Base-by-base conservation (phyloP, 2,113 vertebrate genomes). In the Psettodes erumei region DNA sequence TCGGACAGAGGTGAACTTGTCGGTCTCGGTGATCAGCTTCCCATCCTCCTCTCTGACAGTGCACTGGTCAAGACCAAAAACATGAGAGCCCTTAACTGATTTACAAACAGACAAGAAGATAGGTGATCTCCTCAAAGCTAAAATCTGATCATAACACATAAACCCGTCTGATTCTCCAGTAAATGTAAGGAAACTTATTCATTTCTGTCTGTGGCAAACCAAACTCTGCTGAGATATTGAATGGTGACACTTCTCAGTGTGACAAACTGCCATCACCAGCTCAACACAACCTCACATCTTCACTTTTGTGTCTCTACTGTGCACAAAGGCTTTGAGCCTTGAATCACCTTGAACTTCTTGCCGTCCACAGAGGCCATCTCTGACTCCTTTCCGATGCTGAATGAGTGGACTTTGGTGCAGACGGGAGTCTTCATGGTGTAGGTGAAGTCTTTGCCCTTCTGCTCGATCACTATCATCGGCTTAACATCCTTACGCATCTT, bases 401-500 rank as follows among this genome's bases (percentile, higher is more conserved):
- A 95, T 0, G 93, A 88, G 84, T 96, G 94, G 0, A 90, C 94
- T 28, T 88, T 78, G 25, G 90, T 93, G 48, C 86, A 86, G 40
- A 91, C 53, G 13, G 94, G 93, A 18, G 94, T 96, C 86, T 96
- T 96, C 21, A 94, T 78, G 0, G 93, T 95, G 83, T 89, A 88
- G 23, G 92, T 94, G 59, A 96, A 96, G 30, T 95, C 81, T 2
- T 93, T 74, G 54, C 94, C 96, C 0, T 93, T 95, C 86, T 96
- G 95, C 25, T 95, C 86, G 11, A 96, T 96, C 86, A 92, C 93
- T 5, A 94, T 77, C 37, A 92, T 11, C 0, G 95, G 95, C 40
- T 95, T 95, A n/a, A 95, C 71, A 0, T 94, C 93, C 84, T 92
- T 95, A 47, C 93, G 92, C 13, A 89, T 83, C 80, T 95, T 95